phyloP scores from a whole-genome alignment of 2,888 invertebrate genomes.

The Drosophila pegasa region DNA sequence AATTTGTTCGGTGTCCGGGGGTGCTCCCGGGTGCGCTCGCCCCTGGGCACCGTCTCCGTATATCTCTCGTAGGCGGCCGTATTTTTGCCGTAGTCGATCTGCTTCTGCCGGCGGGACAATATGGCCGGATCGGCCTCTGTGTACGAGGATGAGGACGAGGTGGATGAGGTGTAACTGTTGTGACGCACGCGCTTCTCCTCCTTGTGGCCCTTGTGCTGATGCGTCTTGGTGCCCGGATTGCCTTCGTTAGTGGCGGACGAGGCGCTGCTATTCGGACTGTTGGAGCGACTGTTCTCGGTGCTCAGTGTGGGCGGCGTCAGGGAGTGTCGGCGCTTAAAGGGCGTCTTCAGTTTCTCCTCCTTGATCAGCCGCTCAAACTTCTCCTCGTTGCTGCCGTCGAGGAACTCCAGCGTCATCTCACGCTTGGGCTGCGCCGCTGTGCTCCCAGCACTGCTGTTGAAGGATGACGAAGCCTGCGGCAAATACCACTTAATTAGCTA shows the following conservation, averaged over 20 bases:
- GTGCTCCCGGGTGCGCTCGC: constrained; percentile 89
- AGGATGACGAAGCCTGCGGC: constrained; percentile 56
- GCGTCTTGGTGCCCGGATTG: constrained; percentile 6
- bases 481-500: not conserved
- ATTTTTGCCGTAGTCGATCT: constrained; percentile 97
- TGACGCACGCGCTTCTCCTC: constrained; percentile 80
- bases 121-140: constrained; percentile 90
- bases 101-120: constrained; percentile 93
- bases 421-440: constrained; percentile 45
- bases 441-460: constrained; percentile 68
- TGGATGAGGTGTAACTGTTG: constrained; percentile 80
- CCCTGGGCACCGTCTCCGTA: constrained; percentile 88
- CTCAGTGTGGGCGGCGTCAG: constrained; percentile 74
- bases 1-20: constrained; percentile 96
- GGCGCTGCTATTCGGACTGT: constrained; percentile 77
- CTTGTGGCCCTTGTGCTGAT: constrained; percentile 54
- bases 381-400: constrained; percentile 83
- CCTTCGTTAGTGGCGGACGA: constrained; percentile 41
- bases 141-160: constrained; percentile 77
- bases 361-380: constrained; percentile 83
- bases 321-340: constrained; percentile 84
- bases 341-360: constrained; percentile 84
- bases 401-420: constrained; percentile 76
- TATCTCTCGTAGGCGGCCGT: constrained; percentile 94
- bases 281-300: constrained; percentile 77